Evolutionary conservation across 2,113 vertebrate genomes (phyloP), one percentile per base, ranked within the genome.

Genomic region (Pyxicephalus adspersus): DNA sequence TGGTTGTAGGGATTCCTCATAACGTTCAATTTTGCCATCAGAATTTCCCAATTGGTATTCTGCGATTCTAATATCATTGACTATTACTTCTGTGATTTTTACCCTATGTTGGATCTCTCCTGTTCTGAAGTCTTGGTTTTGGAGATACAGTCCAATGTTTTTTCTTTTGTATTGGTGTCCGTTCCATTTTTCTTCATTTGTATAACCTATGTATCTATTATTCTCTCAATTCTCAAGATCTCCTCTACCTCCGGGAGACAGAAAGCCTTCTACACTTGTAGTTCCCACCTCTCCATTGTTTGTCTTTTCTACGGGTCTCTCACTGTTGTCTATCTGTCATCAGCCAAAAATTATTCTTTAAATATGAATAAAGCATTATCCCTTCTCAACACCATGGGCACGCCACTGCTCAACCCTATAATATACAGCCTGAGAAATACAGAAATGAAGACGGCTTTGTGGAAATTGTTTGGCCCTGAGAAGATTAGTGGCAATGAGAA

Each of bases 391-490:
- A 76, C 73, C 11, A 60, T 63, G 4, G 31, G 29, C 6, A 61
- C 57, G 4, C 72, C 72, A 23, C 66, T 87, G 77, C 20, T 88
- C 57, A 89, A 89, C 29, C 87, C 84, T 0, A 51, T 88, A 2
- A 87, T 89, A 70, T 89, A 88, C 2, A 87, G 87, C 60, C 77
- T 89, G 31, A 28, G 79, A 31, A 89, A 89, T 76, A 81, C 85
- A 23, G 86, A 89, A 29, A 83, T 88, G 76, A 86, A 84, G 15
- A 19, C 17, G 19, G 74, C n/a, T n/a, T n/a, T n/a, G n/a, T n/a
- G n/a, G n/a, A n/a, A n/a, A n/a, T n/a, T n/a, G n/a, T n/a, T n/a
- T n/a, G n/a, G n/a, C n/a, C n/a, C n/a, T n/a, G n/a, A n/a, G n/a
- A n/a, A n/a, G n/a, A n/a, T n/a, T n/a, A n/a, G n/a, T n/a, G n/a